phyloP scores from a whole-genome alignment of 2,113 vertebrate genomes.

The Petromus typicus region DNA sequence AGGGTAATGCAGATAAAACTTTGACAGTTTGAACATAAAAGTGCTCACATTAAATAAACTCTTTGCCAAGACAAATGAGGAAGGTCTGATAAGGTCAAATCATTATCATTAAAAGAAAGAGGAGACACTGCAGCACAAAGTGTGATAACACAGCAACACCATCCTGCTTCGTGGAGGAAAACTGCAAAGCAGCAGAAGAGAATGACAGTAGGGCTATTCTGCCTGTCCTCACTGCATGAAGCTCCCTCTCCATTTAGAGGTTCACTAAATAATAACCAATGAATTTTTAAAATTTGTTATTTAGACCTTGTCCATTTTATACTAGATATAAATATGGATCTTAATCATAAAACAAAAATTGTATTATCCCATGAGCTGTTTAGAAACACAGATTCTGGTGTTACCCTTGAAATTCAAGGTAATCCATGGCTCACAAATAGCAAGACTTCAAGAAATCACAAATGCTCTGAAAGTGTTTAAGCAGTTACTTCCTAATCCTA shows the following conservation, averaged over 20 bases:
- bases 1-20: constrained; percentile 52
- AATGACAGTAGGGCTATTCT: not conserved
- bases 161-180: not conserved
- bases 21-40: constrained; percentile 34
- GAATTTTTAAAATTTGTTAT: not conserved
- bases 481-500: constrained; percentile 70
- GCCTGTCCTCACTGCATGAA: not conserved
- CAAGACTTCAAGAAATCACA: constrained; percentile 65
- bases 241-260: not conserved
- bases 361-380: not conserved
- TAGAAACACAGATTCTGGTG: not conserved
- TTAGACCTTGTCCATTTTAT: not conserved
- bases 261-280: constrained; percentile 23
- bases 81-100: constrained; percentile 42
- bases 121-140: not conserved
- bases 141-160: not conserved
- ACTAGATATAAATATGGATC: not conserved
- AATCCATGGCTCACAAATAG: constrained; percentile 29
- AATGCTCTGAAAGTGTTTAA: constrained; percentile 71
- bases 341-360: constrained; percentile 15
- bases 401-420: constrained; percentile 32
- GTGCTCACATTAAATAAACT: not conserved
- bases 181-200: not conserved
- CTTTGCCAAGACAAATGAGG: constrained; percentile 37
- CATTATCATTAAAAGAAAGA: constrained; percentile 26